Evolutionary conservation across 2,797 vertebrate genomes (phyloP).

Genomic region (Amazonetta brasiliensis): DNA sequence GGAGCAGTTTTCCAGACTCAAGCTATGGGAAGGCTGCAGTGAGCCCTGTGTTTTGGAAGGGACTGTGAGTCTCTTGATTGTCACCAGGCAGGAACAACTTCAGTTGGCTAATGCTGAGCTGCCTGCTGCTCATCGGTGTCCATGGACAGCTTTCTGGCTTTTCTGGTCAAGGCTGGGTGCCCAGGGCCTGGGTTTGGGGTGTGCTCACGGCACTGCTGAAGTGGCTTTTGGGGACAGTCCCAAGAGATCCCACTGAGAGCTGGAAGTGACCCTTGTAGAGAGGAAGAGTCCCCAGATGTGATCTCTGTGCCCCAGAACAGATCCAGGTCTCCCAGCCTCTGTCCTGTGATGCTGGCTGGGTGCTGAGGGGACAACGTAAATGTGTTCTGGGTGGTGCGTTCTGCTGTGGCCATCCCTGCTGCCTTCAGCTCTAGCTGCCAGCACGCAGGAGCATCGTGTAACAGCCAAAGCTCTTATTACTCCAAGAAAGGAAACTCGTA

Average conservation of each 20-base stretch:
- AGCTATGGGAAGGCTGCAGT: background rate
- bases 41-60: background rate
- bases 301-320: rapidly evolving
- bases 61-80: background rate
- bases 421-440: background rate
- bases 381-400: background rate
- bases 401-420: background rate
- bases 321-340: too few relatives aligned
- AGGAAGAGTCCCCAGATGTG: background rate
- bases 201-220: background rate
- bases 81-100: background rate
- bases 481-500: rapidly evolving
- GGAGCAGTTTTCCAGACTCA: background rate
- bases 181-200: background rate
- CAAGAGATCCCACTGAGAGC: background rate
- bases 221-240: background rate
- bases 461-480: background rate
- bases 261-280: background rate
- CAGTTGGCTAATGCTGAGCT: background rate
- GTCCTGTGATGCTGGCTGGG: rapidly evolving
- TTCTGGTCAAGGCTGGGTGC: background rate
- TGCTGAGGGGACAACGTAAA: background rate
- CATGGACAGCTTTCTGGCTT: background rate
- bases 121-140: background rate
- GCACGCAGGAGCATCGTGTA: rapidly evolving